Conservation (phyloP, 53 echinoderm and acorn worm genomes). For the Holothuria scabra region DNA sequence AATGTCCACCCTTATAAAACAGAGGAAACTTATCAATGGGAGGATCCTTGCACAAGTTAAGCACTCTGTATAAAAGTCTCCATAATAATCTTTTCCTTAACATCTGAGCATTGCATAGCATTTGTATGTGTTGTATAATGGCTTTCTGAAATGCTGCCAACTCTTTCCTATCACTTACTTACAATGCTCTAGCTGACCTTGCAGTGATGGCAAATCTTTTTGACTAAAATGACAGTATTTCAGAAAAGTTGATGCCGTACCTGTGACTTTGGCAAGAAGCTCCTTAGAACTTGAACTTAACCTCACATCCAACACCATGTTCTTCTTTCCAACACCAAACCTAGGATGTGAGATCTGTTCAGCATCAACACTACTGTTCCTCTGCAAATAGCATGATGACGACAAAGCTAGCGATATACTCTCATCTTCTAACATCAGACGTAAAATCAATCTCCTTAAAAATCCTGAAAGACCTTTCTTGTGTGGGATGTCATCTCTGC, state of each 20-base stretch:
- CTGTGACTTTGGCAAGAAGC: constrained; percentile 82
- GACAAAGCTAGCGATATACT: constrained; percentile 73
- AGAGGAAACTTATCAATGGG: too few relatives aligned
- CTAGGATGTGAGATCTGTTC: constrained; percentile 70
- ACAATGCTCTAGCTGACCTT: too few relatives aligned
- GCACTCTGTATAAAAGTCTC: too few relatives aligned
- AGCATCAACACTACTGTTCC: constrained; percentile 42
- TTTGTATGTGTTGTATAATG: too few relatives aligned
- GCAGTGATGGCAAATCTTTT: background rate
- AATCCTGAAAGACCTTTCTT: constrained; percentile 89
- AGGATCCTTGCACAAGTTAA: too few relatives aligned
- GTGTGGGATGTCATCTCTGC: constrained; percentile 24
- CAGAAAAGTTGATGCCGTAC: constrained; percentile 40
- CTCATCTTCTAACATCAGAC: constrained; percentile 99
- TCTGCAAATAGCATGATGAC: constrained; percentile 78
- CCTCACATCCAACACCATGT: constrained; percentile 86
- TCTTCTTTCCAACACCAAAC: constrained; percentile 95
- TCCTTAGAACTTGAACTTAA: constrained; percentile 76
- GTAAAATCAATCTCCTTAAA: constrained; percentile 91
- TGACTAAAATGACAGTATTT: background rate
- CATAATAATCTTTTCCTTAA: too few relatives aligned
- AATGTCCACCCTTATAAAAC: too few relatives aligned
- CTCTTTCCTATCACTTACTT: too few relatives aligned
- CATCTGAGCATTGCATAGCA: too few relatives aligned
- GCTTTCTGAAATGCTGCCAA: too few relatives aligned